Percentiles rank a stretch among this genome's conserved stretches.
phyloP scores from a whole-genome alignment of 1,140 invertebrate genomes.

The Ptiloglossa arizonensis region DNA sequence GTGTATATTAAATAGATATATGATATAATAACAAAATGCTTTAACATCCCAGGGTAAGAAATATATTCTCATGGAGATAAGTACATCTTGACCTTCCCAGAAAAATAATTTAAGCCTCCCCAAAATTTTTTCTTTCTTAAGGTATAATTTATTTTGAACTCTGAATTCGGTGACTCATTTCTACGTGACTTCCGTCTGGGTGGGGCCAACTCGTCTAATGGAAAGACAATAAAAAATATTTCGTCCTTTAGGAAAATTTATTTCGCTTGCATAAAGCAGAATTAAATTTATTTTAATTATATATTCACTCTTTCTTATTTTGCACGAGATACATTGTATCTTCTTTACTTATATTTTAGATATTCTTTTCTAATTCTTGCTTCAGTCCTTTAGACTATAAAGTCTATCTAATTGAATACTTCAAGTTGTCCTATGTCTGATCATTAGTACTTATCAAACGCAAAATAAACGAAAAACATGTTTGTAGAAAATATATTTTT shows the following conservation, averaged over 20 bases:
- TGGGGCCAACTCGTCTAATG: slow-evolving; percentile 35
- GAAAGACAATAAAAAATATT: slow-evolving; percentile 16
- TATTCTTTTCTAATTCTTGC: not conserved
- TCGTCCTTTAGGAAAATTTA: not conserved
- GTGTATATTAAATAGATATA: not conserved
- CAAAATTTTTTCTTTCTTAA: slow-evolving; percentile 2
- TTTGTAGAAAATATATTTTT: not conserved
- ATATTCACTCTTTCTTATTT: not conserved
- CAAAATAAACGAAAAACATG: not conserved
- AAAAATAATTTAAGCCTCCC: not conserved
- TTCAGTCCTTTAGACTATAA: not conserved
- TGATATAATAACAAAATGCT: not conserved
- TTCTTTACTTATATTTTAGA: not conserved
- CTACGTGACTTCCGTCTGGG: slow-evolving; percentile 49
- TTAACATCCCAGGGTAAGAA: not conserved
- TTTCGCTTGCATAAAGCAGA: too few species aligned
- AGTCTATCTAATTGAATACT: not conserved
- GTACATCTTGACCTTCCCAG: not conserved
- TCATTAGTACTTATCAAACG: not conserved
- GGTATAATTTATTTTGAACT: slow-evolving; percentile 42
- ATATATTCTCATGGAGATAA: not conserved
- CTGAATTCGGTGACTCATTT: slow-evolving; percentile 42
- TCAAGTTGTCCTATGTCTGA: not conserved
- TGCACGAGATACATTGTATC: not conserved
- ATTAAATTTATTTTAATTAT: not conserved